Evolutionary conservation across 2,113 vertebrate species (phyloP).

Genomic region (Canis aureus): DNA sequence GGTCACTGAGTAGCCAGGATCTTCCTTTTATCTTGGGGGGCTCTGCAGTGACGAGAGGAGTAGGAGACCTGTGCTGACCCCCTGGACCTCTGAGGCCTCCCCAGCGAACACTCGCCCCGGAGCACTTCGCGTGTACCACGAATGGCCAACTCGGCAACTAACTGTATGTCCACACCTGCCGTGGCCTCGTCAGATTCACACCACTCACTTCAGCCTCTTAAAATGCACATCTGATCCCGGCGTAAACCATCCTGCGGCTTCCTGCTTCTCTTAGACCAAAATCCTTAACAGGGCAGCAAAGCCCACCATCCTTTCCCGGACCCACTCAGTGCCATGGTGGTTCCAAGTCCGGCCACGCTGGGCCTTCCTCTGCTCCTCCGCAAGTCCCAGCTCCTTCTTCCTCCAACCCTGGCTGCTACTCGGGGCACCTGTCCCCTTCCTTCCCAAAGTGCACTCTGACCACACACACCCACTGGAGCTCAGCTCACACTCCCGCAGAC

Average conservation of each 20-base stretch:
- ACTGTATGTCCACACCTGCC: no score
- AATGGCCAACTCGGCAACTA: neutral
- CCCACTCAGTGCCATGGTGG: neutral
- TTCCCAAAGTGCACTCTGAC: neutral
- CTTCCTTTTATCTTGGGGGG: neutral
- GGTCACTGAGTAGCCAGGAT: neutral
- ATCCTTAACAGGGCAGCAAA: neutral
- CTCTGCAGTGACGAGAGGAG: neutral
- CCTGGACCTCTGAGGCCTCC: neutral
- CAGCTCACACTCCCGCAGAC: neutral
- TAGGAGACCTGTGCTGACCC: neutral
- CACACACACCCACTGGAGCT: neutral
- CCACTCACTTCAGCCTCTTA: neutral
- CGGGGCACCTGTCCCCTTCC: no score
- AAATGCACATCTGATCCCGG: neutral
- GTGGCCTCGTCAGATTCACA: no score
- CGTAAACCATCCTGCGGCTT: neutral
- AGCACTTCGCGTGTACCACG: accelerated
- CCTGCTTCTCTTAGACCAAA: neutral
- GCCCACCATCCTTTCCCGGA: accelerated
- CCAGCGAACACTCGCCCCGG: accelerated
- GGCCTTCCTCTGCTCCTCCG: neutral
- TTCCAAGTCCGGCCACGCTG: accelerated
- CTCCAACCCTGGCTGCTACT: neutral
- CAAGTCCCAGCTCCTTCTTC: neutral